Evolutionary conservation across 2,888 invertebrate species (phyloP), one percentile per base, ranked within the genome.

Genomic region (Drosophila picticornis): DNA sequence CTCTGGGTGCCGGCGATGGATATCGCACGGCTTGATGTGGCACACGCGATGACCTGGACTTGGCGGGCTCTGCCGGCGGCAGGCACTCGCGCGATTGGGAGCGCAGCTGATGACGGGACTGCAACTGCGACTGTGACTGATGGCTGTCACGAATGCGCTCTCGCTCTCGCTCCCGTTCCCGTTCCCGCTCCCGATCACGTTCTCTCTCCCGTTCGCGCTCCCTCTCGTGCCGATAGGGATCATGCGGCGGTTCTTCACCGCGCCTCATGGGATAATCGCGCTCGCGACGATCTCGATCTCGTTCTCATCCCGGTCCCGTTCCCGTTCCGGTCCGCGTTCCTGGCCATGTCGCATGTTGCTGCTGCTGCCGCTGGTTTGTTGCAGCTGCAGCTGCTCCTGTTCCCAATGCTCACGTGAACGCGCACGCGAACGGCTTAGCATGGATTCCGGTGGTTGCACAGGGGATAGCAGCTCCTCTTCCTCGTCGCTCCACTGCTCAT

Each of bases 401-500:
- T 86, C 85, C 87, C 87, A 88, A 19, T 83, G 83, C 43, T 90
- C 84, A 22, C 84, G 81, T 19, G 90, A 88, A 29, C 91, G 77
- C n/a, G 89, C 78, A 6, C 89, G 83, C 5, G 90, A 89, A 1
- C 87, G 89, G 19, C 55, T 67, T n/a, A 84, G 63, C 6, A 78
- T 34, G 11, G 67, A 58, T 36, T 65, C 68, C 4, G 64, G 64
- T 16, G 56, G 53, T n/a, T 46, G 53, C 19, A 55, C 43, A 4
- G 64, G 55, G 4, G 55, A 19, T 43, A 38, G 40, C 40, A 50
- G 34, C 11, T 67, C 67, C 34, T 74, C 68, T 43, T 93, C 93
- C 66, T 93, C 93, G 57, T 93, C 93, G 72, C 93, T 93, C 93
- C 93, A 93, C 48, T 93, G 91, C 29, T 92, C 92, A 50, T 88